Base-by-base conservation (phyloP, 2,797 vertebrate genomes). In the Poecile montanus region DNA sequence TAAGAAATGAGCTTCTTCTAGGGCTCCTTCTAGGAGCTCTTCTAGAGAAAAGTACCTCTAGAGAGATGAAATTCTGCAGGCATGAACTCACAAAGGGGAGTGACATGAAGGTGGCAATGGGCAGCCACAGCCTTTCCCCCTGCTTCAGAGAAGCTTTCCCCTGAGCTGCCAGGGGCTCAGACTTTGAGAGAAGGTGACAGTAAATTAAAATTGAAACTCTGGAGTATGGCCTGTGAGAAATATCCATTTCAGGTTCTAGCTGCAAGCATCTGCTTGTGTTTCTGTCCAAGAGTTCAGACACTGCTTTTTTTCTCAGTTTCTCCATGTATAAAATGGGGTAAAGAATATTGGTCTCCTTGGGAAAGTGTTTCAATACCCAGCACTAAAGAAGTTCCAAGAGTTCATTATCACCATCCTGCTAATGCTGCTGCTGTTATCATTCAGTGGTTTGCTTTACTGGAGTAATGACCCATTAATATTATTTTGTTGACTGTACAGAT, bases 381-480 rank as follows among this genome's bases (percentile, higher is more conserved):
- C 3, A 4, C 32, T 66, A 70, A 47, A 78, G 58, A 72, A 91
- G 3, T 78, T 89, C 48, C 42, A 70, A 51, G 82, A 66, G 60
- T 91, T 96, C 71, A 78, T 95, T 92, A 75, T 78, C 62, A 78
- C 56, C 40, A 67, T 78, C 54, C 57, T 77, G n/a, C 44, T 89
- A 72, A 83, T 72, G 73, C n/a, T 77, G 65, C 81, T 2, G 9
- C 74, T 79, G 79, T 56, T 88, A 88, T 50, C 42, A 67, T 76
- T 91, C 85, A 1, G 4, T 86, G 63, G 47, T 92, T 84, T 90
- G 58, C 68, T 94, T 91, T 94, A 79, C 72, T 79, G 85, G 67
- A 90, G 80, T 94, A 95, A 96, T 93, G 91, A 90, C 63, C 88
- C 88, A 94, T 94, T 95, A 92, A 88, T 96, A 96, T 90, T 86